These are phyloP conservation scores for Dasypus novemcinctus DNA, from an alignment of 2,113 vertebrate species.

Conservation along the genomic window DNA sequence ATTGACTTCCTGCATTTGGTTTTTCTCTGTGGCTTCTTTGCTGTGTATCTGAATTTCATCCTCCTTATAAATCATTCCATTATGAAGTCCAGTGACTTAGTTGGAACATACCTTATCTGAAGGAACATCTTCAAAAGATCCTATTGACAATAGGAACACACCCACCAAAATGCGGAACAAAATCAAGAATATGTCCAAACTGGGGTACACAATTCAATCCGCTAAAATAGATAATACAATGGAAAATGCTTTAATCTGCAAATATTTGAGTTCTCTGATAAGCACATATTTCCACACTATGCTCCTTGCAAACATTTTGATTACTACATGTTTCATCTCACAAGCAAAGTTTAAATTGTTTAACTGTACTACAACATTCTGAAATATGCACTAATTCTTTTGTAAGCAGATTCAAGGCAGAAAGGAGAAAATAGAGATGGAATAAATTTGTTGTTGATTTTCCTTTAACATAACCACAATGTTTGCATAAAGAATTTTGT, in stretches of 20 bases:
- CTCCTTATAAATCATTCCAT: too few species aligned
- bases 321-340: background rate
- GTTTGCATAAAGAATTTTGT: slow-evolving; percentile 28
- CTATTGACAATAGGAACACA: too few species aligned
- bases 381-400: slow-evolving; percentile 61
- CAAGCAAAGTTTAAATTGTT: background rate
- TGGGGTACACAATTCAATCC: too few species aligned
- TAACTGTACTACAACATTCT: slow-evolving; percentile 28
- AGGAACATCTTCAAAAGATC: too few species aligned
- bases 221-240: background rate
- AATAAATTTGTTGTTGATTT: slow-evolving; percentile 30
- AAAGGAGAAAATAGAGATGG: background rate
- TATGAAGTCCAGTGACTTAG: too few species aligned
- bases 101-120: too few species aligned
- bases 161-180: too few species aligned
- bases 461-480: slow-evolving; percentile 33
- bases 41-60: too few species aligned
- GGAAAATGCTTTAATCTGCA: background rate
- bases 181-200: too few species aligned
- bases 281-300: background rate
- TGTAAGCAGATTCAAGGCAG: background rate
- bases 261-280: background rate
- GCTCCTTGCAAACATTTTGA: slow-evolving; percentile 49
- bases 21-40: too few species aligned
- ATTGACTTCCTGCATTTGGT: too few species aligned